phyloP scores from a whole-genome alignment of 2,113 vertebrate genomes.

The Gymnobelideus leadbeateri region DNA sequence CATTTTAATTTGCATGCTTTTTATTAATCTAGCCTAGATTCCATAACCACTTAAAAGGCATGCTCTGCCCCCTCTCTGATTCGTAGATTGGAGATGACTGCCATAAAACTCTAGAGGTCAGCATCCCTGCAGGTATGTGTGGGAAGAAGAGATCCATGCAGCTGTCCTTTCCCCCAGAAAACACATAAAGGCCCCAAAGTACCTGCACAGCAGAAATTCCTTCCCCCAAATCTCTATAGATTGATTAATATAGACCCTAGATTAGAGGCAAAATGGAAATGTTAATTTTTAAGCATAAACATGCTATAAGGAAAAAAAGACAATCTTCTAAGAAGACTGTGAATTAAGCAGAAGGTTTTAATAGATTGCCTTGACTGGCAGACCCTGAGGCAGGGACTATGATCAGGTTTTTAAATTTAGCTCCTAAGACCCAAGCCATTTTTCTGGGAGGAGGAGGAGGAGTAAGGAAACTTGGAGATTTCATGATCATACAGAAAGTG shows the following conservation, averaged over 20 bases:
- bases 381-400: not conserved
- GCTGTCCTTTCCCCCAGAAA: not conserved
- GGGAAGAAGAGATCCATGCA: not conserved
- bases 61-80: not conserved
- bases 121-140: not conserved
- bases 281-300: constrained; percentile 4
- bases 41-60: constrained; percentile 75
- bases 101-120: not conserved
- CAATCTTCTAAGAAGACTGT: not conserved
- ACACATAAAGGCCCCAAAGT: not conserved
- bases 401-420: not conserved
- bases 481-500: not conserved
- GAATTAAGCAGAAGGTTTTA: not conserved
- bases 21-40: constrained; percentile 66
- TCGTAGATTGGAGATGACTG: not conserved
- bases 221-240: not conserved
- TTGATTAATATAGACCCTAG: not conserved
- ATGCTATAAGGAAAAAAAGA: not conserved
- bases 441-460: not conserved
- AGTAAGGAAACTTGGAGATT: not conserved
- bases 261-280: constrained; percentile 22
- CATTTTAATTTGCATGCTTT: constrained; percentile 79
- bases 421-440: not conserved
- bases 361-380: not conserved
- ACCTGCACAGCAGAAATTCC: not conserved